Conservation (phyloP, 2,888 invertebrate genomes). For the Patella caerulea region DNA sequence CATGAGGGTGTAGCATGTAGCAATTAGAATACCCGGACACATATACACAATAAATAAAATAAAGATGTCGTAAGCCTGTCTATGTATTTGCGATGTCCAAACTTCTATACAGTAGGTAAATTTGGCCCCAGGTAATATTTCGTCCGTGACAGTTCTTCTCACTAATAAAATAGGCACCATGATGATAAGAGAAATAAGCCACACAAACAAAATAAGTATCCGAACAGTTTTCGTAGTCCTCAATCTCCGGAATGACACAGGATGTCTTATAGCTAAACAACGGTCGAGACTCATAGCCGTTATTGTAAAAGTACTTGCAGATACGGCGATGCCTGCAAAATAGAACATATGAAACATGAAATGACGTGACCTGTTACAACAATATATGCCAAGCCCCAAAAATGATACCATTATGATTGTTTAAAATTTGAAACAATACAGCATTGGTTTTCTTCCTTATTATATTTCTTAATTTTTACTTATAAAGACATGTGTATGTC, state of each 20-base stretch:
- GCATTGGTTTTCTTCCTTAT: too few relatives aligned
- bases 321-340: constrained; percentile 75
- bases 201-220: constrained; percentile 77
- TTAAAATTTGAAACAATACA: not conserved
- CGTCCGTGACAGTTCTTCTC: constrained; percentile 42
- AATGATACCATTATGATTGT: constrained; percentile 11
- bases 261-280: constrained; percentile 80
- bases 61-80: constrained; percentile 78
- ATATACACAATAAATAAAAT: constrained; percentile 84
- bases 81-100: constrained; percentile 74
- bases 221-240: constrained; percentile 80
- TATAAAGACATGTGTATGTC: too few relatives aligned
- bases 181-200: constrained; percentile 79
- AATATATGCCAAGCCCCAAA: too few relatives aligned
- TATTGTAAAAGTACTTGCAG: constrained; percentile 85
- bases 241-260: constrained; percentile 81
- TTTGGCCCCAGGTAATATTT: constrained; percentile 38
- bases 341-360: not conserved
- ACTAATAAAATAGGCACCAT: constrained; percentile 80
- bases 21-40: constrained; percentile 77
- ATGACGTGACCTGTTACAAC: not conserved
- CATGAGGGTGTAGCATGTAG: constrained; percentile 66
- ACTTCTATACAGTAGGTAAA: constrained; percentile 76
- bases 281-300: constrained; percentile 86
- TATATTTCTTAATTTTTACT: too few relatives aligned